Evolutionary conservation across 2,797 vertebrate genomes (phyloP), one percentile per base, ranked within the genome.

Genomic region (Sarcophilus harrisii): DNA sequence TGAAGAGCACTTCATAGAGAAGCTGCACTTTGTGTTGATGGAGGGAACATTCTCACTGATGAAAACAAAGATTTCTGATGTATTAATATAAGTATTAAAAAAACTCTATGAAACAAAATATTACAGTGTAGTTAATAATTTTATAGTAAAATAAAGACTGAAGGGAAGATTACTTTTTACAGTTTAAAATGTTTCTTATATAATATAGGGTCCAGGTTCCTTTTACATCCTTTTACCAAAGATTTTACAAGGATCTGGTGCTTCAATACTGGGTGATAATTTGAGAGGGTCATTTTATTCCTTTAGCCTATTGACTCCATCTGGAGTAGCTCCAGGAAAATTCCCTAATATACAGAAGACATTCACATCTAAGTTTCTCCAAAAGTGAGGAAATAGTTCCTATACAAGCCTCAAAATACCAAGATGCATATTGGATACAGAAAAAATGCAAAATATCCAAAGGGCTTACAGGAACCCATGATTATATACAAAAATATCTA

Each of bases 21-120:
- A 73, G 66, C 0, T 73, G n/a, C 16, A 21, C 18, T 73, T 73
- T 73, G n/a, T 38, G 6, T 73, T 38, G n/a, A 38, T 73, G n/a
- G 66, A 73, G n/a, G 18, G n/a, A 73, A n/a, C 12, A n/a, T 73
- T 16, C 16, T 38, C n/a, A 38, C 66, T 38, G n/a, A 73, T 73
- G 66, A 73, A 66, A 66, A n/a, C 32, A 66, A 73, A 38, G n/a
- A 73, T 38, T 73, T 38, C 32, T 73, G 32, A 38, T 38, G 5
- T 73, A 38, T 9, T 73, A 73, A 38, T 73, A 13, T 73, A 73
- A 73, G 16, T n/a, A 21, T 38, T n/a, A 66, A 16, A 73, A 73
- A 73, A n/a, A 91, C 49, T 94, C n/a, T 93, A 52, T 90, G 95
- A 30, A 29, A 93, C 58, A 92, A 62, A 92, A 90, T 5, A 2